Conservation (phyloP, 2,113 vertebrate genomes). For the Macroglossus sobrinus region DNA sequence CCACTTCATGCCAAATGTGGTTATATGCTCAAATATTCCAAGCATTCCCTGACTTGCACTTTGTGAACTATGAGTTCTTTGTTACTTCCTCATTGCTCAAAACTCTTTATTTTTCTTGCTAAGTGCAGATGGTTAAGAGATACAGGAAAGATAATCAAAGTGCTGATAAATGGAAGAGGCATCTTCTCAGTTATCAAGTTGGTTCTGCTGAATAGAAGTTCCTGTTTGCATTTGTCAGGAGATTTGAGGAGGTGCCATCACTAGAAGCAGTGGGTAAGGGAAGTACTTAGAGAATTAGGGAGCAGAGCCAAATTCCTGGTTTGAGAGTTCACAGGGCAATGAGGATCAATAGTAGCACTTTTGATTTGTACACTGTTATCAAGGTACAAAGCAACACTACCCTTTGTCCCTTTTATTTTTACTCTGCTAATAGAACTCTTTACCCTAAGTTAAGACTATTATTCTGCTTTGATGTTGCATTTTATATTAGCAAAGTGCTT, state of each 20-base stretch:
- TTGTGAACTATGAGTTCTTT: conserved; percentile 39
- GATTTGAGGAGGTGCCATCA: neutral
- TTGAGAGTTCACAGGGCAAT: conserved; percentile 65
- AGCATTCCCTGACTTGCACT: conserved; percentile 16
- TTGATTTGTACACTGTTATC: conserved; percentile 62
- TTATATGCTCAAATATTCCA: conserved; percentile 22
- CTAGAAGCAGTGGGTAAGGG: neutral
- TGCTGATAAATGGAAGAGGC: conserved; percentile 42
- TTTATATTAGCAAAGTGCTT: conserved; percentile 69
- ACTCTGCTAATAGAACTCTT: conserved; percentile 55
- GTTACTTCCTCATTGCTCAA: conserved; percentile 50
- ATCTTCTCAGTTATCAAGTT: conserved; percentile 26
- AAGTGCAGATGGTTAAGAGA: conserved; percentile 43
- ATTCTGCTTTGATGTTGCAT: conserved; percentile 60
- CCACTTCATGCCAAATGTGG: neutral
- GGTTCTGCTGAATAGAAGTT: conserved; percentile 22
- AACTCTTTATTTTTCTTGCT: conserved; percentile 56
- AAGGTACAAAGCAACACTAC: conserved; percentile 65
- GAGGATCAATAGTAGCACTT: conserved; percentile 54
- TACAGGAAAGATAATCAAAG: conserved; percentile 50
- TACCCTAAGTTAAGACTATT: conserved; percentile 62
- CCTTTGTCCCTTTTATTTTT: conserved; percentile 70
- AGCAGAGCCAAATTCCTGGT: conserved; percentile 53
- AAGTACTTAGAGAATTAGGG: conserved; percentile 41
- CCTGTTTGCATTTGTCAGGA: conserved; percentile 49